Evolutionary conservation across 2,113 vertebrate genomes (phyloP).

Genomic region (Gracilinanus agilis): DNA sequence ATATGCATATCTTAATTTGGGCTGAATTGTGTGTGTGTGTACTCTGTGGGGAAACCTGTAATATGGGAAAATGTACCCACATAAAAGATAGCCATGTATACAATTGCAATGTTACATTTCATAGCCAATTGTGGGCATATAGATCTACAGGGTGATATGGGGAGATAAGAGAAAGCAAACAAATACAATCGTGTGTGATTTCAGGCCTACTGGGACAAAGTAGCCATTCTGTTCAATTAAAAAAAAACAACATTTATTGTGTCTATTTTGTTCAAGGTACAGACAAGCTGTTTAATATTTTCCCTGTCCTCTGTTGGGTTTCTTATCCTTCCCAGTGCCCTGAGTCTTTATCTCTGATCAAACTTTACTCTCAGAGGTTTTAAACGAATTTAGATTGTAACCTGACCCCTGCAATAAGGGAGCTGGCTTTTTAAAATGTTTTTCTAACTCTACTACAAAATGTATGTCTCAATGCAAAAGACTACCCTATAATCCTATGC

Average conservation of each 20-base stretch:
- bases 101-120: not conserved
- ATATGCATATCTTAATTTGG: not conserved
- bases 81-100: not conserved
- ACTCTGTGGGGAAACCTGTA: not conserved
- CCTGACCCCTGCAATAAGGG: not conserved
- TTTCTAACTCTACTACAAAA: no score
- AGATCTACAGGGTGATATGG: not conserved
- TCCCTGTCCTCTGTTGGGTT: not conserved
- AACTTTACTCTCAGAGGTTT: not conserved
- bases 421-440: not conserved
- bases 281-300: not conserved
- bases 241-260: not conserved
- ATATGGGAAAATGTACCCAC: not conserved
- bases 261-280: not conserved
- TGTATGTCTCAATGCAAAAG: not conserved
- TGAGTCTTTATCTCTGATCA: not conserved
- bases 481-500: conserved; percentile 59
- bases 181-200: not conserved
- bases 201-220: not conserved
- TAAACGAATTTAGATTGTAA: not conserved
- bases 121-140: not conserved
- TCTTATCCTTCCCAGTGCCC: not conserved
- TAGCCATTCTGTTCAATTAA: not conserved
- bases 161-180: not conserved
- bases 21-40: not conserved